Conservation (phyloP, 1,140 invertebrate species). For the Armadillidium nasatum region DNA sequence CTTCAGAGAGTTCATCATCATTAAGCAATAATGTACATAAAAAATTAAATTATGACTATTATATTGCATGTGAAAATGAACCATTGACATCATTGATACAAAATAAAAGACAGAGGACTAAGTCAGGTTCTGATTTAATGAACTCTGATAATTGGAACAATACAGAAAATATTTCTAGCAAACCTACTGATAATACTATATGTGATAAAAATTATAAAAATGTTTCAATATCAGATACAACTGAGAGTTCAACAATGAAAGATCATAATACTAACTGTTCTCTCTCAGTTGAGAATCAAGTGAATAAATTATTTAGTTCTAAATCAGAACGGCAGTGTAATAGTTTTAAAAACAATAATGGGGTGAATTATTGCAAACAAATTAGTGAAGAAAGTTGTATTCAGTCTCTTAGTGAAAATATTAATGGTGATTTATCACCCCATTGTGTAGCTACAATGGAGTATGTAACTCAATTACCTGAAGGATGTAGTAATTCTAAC, state of each 20-base stretch:
- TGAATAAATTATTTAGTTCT: neutral
- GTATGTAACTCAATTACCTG: slow-evolving; percentile 42
- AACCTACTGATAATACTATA: neutral
- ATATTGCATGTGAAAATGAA: neutral
- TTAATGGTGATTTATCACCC: neutral
- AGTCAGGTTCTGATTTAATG: slow-evolving; percentile 8
- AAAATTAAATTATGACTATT: neutral
- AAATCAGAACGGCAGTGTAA: neutral
- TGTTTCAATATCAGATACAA: neutral
- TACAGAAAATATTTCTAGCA: neutral
- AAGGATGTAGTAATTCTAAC: slow-evolving; percentile 35
- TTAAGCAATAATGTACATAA: neutral
- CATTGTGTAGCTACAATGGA: slow-evolving; percentile 34
- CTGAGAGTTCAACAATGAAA: neutral
- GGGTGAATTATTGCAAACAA: neutral
- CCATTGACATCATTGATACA: neutral
- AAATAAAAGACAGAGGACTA: neutral
- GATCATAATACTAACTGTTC: too few relatives aligned
- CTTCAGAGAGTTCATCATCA: neutral
- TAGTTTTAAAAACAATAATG: neutral
- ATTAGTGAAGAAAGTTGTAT: neutral
- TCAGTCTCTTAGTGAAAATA: neutral
- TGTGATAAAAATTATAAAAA: slow-evolving; percentile 4
- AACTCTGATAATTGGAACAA: neutral
- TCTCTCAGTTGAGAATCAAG: neutral